Evolutionary conservation across 2,888 invertebrate genomes (phyloP).

Genomic region (Tetheella fluctuosa): DNA sequence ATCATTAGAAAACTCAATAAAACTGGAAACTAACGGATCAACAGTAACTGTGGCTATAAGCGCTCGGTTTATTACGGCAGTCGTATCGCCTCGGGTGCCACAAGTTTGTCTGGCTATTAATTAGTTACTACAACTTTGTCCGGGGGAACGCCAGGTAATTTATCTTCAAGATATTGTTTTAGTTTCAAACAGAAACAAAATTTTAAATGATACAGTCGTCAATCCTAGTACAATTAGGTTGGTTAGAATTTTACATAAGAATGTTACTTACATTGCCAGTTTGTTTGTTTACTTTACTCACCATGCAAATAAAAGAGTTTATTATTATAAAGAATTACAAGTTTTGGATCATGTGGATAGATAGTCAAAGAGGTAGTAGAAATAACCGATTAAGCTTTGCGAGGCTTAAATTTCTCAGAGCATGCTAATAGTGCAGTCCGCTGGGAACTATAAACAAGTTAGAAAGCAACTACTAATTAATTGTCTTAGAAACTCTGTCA

Average conservation of each 20-base stretch:
- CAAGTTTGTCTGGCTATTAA: neutral
- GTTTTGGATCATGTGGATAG: too few species aligned
- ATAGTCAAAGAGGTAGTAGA: too few species aligned
- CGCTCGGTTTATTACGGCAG: neutral
- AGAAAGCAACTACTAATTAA: neutral
- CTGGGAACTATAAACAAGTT: neutral
- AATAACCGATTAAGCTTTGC: too few species aligned
- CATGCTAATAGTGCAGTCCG: neutral
- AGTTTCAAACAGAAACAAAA: neutral
- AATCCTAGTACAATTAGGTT: neutral
- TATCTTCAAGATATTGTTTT: conserved; percentile 1
- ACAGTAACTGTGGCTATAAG: neutral
- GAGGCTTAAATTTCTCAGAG: neutral
- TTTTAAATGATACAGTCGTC: neutral
- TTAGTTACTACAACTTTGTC: neutral
- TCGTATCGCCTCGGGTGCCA: conserved; percentile 5
- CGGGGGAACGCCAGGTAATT: conserved; percentile 2
- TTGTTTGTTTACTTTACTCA: neutral
- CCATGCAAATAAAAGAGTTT: too few species aligned
- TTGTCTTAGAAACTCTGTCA: conserved; percentile 2
- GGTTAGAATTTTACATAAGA: too few species aligned
- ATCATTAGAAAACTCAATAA: conserved; percentile 18
- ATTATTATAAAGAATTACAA: too few species aligned
- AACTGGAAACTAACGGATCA: conserved; percentile 15
- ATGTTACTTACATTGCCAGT: too few species aligned